A percentile compares a stretch with the other conserved stretches of the same genome.
Evolutionary conservation across 2,113 vertebrate genomes (phyloP).

Genomic region (Lipotes vexillifer): DNA sequence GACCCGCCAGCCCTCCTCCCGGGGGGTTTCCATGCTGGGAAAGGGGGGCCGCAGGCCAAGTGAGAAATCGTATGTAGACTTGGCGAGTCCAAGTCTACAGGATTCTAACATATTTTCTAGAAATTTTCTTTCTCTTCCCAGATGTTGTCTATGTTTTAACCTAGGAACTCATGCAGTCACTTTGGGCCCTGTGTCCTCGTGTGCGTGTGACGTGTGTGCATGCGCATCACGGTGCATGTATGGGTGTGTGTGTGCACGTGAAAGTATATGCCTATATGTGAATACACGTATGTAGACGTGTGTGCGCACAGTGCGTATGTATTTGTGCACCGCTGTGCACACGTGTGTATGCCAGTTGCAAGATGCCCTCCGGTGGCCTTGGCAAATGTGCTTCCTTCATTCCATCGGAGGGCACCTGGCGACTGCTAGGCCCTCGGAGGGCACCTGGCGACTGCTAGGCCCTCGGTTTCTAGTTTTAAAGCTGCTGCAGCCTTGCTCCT

Average conservation of each 20-base stretch:
- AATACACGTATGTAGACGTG: no score
- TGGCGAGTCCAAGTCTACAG: accelerated
- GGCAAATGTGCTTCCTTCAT: no score
- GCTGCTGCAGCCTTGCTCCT: no score
- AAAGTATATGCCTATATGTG: no score
- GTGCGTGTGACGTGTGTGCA: background rate
- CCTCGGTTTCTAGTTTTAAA: no score
- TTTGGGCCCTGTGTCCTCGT: background rate
- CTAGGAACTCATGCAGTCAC: background rate
- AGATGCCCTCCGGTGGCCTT: no score
- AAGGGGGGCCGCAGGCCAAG: background rate
- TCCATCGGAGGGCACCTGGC: no score
- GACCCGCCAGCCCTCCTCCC: background rate
- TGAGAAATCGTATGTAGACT: accelerated
- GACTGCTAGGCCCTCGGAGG: no score
- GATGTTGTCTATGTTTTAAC: background rate
- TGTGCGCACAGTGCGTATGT: accelerated
- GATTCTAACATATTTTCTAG: background rate
- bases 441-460: no score
- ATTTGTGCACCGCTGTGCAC: no score
- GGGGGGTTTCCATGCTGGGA: background rate
- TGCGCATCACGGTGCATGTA: background rate
- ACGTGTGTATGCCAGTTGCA: no score
- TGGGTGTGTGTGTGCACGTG: background rate
- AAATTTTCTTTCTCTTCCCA: background rate